Conservation (phyloP, 2,888 invertebrate genomes). For the Stramonita haemastoma region DNA sequence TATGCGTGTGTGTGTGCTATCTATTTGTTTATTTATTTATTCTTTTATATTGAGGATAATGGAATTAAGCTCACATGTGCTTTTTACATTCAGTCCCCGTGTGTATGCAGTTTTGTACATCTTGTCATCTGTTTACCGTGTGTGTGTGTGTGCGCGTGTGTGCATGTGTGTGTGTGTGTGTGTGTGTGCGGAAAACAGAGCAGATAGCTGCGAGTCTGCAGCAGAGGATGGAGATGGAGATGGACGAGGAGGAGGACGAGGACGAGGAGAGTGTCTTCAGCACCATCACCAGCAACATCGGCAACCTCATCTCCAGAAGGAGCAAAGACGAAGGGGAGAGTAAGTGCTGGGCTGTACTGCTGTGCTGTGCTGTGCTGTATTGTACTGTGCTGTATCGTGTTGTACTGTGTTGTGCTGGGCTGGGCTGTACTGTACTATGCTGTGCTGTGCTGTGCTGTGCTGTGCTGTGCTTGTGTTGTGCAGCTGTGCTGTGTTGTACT, state of each 20-base stretch:
- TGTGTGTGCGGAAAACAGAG: background rate
- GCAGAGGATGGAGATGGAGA: constrained; percentile 42
- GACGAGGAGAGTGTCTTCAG: constrained; percentile 56
- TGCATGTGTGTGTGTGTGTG: background rate
- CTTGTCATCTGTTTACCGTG: background rate
- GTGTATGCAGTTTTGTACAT: background rate
- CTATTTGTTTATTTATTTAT: too few relatives aligned
- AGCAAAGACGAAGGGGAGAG: constrained; percentile 44
- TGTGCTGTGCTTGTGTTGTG: too few relatives aligned
- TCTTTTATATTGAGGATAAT: too few relatives aligned
- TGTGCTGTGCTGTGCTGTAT: background rate
- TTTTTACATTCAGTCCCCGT: background rate
- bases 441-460: too few relatives aligned
- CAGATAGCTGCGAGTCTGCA: constrained; percentile 26
- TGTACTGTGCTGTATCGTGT: too few relatives aligned
- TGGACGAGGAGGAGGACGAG: constrained; percentile 47
- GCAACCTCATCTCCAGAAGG: constrained; percentile 41
- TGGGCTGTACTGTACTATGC: too few relatives aligned
- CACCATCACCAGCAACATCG: constrained; percentile 54
- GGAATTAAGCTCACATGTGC: too few relatives aligned
- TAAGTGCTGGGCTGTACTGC: constrained; percentile 23
- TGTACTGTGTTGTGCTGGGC: too few relatives aligned
- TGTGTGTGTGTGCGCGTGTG: background rate
- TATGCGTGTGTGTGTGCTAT: background rate
- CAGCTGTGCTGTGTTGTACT: too few relatives aligned